phyloP scores from a whole-genome alignment of 2,888 invertebrate species.

The Bellardia pandia region DNA sequence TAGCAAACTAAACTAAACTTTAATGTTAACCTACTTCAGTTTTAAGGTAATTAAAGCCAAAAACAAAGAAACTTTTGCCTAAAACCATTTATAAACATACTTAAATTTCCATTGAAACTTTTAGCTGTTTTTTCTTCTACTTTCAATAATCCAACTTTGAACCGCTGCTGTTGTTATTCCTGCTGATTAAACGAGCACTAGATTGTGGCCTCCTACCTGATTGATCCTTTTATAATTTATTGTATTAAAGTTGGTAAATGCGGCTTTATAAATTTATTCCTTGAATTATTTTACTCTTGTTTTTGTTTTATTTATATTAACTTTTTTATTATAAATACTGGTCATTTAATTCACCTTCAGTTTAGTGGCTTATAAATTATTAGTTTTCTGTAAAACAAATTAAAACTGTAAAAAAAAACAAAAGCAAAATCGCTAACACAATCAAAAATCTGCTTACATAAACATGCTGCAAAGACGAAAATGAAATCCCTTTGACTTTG shows the following conservation, averaged over 20 bases:
- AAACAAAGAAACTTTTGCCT: conserved; percentile 42
- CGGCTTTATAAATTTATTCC: conserved; percentile 30
- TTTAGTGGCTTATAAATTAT: conserved; percentile 59
- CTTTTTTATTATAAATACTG: conserved; percentile 28
- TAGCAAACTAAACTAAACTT: conserved; percentile 19
- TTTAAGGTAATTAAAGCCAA: conserved; percentile 43
- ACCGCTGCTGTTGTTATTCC: neutral
- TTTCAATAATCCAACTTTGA: conserved; percentile 29
- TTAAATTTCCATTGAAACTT: conserved; percentile 57
- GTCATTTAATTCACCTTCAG: conserved; percentile 66
- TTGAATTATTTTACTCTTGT: conserved; percentile 36
- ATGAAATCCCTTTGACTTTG: conserved; percentile 62
- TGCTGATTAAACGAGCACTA: conserved; percentile 24
- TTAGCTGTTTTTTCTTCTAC: neutral
- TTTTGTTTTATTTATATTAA: neutral
- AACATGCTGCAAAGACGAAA: conserved; percentile 12
- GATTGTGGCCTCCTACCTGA: conserved; percentile 49
- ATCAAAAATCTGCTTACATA: conserved; percentile 45
- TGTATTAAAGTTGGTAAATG: conserved; percentile 27
- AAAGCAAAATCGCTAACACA: conserved; percentile 45
- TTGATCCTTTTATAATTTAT: conserved; percentile 56
- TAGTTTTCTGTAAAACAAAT: conserved; percentile 57
- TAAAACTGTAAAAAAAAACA: conserved; percentile 26
- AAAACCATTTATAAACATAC: conserved; percentile 33
- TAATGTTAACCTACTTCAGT: conserved; percentile 45